Conservation (phyloP, 2,797 vertebrate species). For the Protosalanx chinensis region DNA sequence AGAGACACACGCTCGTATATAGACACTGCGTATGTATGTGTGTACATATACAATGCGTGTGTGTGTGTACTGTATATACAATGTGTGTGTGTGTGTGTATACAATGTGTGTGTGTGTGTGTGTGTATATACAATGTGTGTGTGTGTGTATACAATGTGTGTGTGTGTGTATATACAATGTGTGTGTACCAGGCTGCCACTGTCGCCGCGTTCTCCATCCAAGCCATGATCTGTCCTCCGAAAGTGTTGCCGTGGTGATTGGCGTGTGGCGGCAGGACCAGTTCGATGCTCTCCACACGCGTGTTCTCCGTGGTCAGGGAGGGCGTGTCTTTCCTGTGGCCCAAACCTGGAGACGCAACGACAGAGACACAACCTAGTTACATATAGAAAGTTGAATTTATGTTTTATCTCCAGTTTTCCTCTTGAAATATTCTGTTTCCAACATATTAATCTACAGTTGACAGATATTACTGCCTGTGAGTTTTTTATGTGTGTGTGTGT, state of each 20-base stretch:
- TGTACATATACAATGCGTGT: neutral
- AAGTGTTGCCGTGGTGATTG: constrained; percentile 79
- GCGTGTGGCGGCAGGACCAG: constrained; percentile 76
- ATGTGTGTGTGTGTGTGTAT: neutral
- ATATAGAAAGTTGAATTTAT: too few relatives aligned
- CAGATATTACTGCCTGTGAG: too few relatives aligned
- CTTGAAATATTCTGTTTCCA: too few relatives aligned
- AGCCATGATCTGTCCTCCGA: constrained; percentile 78
- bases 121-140: neutral
- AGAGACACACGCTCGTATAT: neutral
- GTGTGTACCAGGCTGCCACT: constrained; percentile 73
- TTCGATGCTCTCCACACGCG: constrained; percentile 71
- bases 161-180: neutral
- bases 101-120: neutral
- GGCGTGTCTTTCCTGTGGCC: constrained; percentile 9
- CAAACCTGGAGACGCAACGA: constrained; percentile 8
- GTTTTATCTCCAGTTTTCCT: too few relatives aligned
- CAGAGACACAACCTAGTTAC: too few relatives aligned
- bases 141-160: neutral
- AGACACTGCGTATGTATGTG: neutral
- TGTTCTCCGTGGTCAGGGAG: constrained; percentile 51
- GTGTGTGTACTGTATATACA: neutral
- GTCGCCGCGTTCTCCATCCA: constrained; percentile 77
- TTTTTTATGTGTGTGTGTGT: too few relatives aligned
- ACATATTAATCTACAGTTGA: too few relatives aligned